A percentile compares a stretch with the other conserved stretches of the same genome.
phyloP scores from a whole-genome alignment of 2,888 invertebrate genomes.

The Orthosia gothica region DNA sequence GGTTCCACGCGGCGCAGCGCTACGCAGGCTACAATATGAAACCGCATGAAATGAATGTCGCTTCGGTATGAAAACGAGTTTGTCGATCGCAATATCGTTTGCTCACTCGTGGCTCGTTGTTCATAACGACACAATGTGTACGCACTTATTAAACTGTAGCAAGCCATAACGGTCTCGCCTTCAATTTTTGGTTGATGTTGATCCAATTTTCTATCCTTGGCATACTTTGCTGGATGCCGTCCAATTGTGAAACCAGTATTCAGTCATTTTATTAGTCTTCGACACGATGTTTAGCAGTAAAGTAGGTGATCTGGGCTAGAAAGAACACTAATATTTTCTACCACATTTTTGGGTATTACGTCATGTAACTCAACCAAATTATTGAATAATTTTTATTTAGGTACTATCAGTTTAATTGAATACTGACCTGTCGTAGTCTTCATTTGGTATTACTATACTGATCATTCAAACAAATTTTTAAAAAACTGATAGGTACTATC shows the following conservation, averaged over 20 bases:
- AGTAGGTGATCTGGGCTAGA: conserved; percentile 12
- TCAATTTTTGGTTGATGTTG: conserved; percentile 47
- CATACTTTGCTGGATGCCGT: conserved; percentile 45
- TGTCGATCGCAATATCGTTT: conserved; percentile 69
- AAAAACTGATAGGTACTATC: background rate
- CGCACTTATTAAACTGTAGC: conserved; percentile 65
- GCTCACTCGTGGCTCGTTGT: conserved; percentile 65
- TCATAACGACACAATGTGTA: conserved; percentile 64
- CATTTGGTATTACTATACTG: background rate
- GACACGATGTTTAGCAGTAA: conserved; percentile 28
- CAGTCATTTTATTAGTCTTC: conserved; percentile 33
- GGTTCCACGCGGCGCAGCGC: conserved; percentile 62
- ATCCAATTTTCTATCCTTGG: conserved; percentile 46
- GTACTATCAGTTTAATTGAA: background rate
- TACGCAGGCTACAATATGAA: conserved; percentile 64
- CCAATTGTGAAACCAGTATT: conserved; percentile 47
- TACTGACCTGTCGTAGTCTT: background rate
- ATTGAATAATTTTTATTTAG: background rate
- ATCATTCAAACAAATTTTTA: background rate
- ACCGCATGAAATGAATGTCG: conserved; percentile 67
- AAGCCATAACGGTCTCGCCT: conserved; percentile 52
- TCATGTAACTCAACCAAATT: background rate
- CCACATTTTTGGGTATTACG: background rate
- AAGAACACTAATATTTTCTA: background rate
- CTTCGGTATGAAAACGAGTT: conserved; percentile 66